Conservation (phyloP, 2,797 vertebrate species). For the Cryptoblepharus egeriae region DNA sequence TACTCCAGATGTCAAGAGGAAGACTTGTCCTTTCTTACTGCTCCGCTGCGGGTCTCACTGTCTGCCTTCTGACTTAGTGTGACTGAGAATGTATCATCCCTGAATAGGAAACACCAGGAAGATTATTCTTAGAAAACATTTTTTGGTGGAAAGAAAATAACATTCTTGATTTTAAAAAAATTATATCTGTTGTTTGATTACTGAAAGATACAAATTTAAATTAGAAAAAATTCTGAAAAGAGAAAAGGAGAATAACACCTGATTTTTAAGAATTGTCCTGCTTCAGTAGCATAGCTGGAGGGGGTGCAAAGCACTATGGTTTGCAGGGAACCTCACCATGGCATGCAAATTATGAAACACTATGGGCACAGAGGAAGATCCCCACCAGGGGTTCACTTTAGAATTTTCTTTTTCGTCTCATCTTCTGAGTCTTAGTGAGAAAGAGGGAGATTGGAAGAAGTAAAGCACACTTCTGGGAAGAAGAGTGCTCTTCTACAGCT, state of each 20-base stretch:
- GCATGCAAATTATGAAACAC: neutral
- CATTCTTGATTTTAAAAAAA: neutral
- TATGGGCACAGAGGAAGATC: neutral
- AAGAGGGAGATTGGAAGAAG: too few species aligned
- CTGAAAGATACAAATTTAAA: too few species aligned
- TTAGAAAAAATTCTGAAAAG: too few species aligned
- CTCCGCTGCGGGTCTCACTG: slow-evolving; percentile 96
- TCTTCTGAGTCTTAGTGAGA: neutral
- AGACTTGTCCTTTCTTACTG: slow-evolving; percentile 90
- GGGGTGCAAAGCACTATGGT: too few species aligned
- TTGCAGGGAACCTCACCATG: too few species aligned
- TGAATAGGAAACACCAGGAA: slow-evolving; percentile 66
- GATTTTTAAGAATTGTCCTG: slow-evolving; percentile 3
- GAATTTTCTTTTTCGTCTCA: neutral
- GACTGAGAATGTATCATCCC: slow-evolving; percentile 97
- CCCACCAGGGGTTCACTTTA: neutral
- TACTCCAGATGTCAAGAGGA: slow-evolving; percentile 88
- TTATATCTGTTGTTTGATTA: too few species aligned
- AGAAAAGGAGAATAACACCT: neutral
- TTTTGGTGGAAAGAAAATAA: slow-evolving; percentile 20
- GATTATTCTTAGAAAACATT: neutral
- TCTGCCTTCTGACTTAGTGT: slow-evolving; percentile 97
- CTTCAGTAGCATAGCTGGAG: too few species aligned
- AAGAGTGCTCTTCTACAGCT: neutral
- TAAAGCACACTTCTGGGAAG: neutral